These are phyloP conservation scores for Chauna torquata DNA, from an alignment of 2,113 vertebrate species.

Conservation along the genomic window DNA sequence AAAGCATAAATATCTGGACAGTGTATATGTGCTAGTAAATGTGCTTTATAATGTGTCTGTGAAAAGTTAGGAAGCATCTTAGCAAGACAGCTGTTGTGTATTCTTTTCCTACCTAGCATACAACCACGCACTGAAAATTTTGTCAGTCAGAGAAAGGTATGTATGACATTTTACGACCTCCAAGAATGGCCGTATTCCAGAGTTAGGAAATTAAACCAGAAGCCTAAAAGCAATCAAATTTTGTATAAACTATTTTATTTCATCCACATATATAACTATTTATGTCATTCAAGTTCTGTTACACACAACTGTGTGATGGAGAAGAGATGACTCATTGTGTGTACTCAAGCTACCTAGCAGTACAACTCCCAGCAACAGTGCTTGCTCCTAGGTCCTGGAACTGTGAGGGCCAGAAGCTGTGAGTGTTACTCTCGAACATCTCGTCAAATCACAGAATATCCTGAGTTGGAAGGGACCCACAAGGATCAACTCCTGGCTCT, in stretches of 20 bases:
- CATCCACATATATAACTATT: neutral
- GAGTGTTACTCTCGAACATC: neutral
- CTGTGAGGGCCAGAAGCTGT: neutral
- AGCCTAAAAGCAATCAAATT: neutral
- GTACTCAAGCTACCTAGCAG: neutral
- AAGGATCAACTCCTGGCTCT: neutral
- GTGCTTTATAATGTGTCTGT: neutral
- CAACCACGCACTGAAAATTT: neutral
- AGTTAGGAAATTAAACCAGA: neutral
- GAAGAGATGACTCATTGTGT: neutral
- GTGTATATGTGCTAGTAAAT: neutral
- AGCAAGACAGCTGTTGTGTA: neutral
- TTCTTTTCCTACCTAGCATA: neutral
- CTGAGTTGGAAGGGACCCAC: neutral
- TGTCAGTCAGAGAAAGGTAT: neutral
- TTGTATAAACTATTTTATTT: neutral
- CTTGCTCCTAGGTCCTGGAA: neutral
- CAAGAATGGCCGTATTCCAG: neutral
- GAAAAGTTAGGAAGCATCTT: neutral
- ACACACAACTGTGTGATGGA: neutral
- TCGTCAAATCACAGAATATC: neutral
- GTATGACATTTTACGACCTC: neutral
- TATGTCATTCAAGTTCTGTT: neutral
- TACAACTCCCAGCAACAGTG: neutral
- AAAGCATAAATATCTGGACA: neutral